Evolutionary conservation across 2,888 invertebrate species (phyloP).

Genomic region (Alcis repandata): DNA sequence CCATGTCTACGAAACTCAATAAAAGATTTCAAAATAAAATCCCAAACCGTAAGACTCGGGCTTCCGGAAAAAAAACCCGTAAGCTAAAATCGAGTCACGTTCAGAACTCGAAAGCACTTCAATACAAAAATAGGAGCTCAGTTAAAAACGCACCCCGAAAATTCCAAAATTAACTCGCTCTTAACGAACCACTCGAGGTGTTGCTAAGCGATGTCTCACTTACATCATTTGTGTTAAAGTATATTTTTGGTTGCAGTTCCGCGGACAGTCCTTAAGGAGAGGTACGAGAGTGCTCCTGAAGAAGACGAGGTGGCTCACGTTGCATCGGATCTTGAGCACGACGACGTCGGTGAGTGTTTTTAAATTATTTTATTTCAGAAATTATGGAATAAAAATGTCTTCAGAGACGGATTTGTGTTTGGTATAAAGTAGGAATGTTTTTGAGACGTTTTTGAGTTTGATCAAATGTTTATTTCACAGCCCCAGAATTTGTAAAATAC

Average conservation of each 20-base stretch:
- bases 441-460: neutral
- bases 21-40: conserved; percentile 51
- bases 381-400: too few relatives aligned
- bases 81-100: conserved; percentile 61
- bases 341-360: conserved; percentile 84
- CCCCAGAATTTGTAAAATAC: too few relatives aligned
- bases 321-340: conserved; percentile 79
- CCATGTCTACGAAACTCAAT: conserved; percentile 53
- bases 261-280: conserved; percentile 93
- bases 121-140: conserved; percentile 64
- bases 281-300: conserved; percentile 92
- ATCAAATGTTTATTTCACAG: too few relatives aligned
- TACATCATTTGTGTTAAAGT: conserved; percentile 59
- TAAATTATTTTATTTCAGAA: conserved; percentile 45
- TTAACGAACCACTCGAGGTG: conserved; percentile 59
- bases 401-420: too few relatives aligned
- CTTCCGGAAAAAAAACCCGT: conserved; percentile 53
- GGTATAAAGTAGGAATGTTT: too few relatives aligned
- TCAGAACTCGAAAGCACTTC: conserved; percentile 57
- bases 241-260: conserved; percentile 88
- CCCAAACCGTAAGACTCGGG: conserved; percentile 40
- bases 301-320: conserved; percentile 90
- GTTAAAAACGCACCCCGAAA: conserved; percentile 66
- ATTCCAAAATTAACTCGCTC: conserved; percentile 78
- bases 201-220: conserved; percentile 44